Percentiles rank a stretch among this genome's conserved stretches.
phyloP scores from a whole-genome alignment of 2,797 vertebrate genomes.

The Morelia viridis region DNA sequence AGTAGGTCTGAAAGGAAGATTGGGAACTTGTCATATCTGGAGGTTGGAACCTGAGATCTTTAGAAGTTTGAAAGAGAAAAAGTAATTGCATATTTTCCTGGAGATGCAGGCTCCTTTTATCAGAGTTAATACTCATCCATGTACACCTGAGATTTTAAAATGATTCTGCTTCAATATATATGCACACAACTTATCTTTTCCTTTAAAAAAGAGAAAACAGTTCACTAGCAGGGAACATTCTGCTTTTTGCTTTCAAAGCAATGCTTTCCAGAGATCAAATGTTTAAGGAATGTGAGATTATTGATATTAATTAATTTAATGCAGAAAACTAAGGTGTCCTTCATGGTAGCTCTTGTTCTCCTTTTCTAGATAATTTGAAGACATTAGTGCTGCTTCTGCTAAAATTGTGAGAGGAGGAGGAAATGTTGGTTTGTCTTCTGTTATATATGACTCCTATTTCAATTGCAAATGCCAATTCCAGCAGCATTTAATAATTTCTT shows the following conservation, averaged over 20 bases:
- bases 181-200: background rate
- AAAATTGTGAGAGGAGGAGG: background rate
- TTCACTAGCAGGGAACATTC: background rate
- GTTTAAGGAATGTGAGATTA: slow-evolving; percentile 25
- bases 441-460: background rate
- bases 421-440: background rate
- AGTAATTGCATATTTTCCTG: background rate
- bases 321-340: background rate
- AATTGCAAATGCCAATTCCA: background rate
- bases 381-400: background rate
- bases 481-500: background rate
- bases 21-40: background rate
- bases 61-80: background rate
- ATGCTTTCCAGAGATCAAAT: slow-evolving; percentile 13
- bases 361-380: slow-evolving; percentile 37
- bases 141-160: background rate
- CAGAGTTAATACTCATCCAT: background rate
- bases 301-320: slow-evolving; percentile 16
- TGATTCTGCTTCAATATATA: background rate
- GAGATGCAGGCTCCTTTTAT: background rate
- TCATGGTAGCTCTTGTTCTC: background rate
- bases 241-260: background rate
- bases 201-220: background rate
- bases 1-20: background rate
- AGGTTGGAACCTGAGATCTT: background rate